Evolutionary conservation across 2,888 invertebrate species (phyloP).

Genomic region (Mythimna ferrago): DNA sequence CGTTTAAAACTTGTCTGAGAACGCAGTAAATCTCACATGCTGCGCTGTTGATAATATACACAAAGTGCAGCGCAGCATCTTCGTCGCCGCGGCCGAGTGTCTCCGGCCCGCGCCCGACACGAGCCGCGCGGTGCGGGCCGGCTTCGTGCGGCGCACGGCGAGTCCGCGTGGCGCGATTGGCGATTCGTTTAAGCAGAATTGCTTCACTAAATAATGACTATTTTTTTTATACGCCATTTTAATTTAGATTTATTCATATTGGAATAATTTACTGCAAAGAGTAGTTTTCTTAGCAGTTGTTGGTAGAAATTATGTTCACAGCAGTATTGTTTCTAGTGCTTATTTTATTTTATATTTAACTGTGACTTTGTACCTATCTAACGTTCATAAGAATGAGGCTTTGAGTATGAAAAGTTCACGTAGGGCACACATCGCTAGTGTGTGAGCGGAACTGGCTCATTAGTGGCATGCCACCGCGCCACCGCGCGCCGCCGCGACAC

Average conservation of each 20-base stretch:
- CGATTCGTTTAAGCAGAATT: constrained; percentile 3
- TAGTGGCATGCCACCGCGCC: constrained; percentile 25
- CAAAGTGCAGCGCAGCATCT: constrained; percentile 30
- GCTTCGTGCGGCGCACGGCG: neutral
- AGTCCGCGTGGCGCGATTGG: constrained; percentile 1
- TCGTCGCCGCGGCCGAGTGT: constrained; percentile 15
- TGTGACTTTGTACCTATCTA: neutral
- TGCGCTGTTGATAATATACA: constrained; percentile 55
- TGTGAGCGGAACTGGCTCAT: constrained; percentile 52
- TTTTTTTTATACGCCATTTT: constrained; percentile 6
- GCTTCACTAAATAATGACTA: constrained; percentile 1
- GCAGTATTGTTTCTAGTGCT: neutral
- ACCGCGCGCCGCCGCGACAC: neutral
- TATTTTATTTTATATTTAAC: neutral
- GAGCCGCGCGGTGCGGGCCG: neutral
- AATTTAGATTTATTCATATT: constrained; percentile 8
- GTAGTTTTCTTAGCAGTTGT: constrained; percentile 4
- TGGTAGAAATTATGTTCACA: neutral
- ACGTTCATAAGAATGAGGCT: neutral
- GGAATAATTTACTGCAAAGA: neutral
- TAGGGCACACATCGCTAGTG: neutral
- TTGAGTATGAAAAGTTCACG: neutral
- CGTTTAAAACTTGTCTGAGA: constrained; percentile 50
- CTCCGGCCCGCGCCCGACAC: constrained; percentile 6
- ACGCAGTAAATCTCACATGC: constrained; percentile 57